These are phyloP conservation scores for Drosophila anomalipes DNA, from an alignment of 2,888 invertebrate genomes.

Conservation along the genomic window DNA sequence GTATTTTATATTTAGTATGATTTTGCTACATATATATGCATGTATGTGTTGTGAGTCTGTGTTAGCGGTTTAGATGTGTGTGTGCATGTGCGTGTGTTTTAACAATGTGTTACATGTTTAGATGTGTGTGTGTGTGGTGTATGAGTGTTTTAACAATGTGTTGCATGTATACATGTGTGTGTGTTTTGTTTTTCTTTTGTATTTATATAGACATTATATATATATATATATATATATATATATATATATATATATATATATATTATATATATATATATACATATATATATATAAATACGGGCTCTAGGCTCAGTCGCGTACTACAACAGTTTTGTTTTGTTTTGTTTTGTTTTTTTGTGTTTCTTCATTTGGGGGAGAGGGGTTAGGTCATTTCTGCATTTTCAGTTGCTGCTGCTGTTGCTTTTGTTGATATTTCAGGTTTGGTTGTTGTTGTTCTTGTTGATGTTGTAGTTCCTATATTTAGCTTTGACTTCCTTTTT, in stretches of 20 bases:
- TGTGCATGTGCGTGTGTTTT: not conserved
- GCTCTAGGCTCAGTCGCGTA: slow-evolving; percentile 59
- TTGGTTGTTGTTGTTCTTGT: slow-evolving; percentile 13
- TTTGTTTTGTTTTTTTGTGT: slow-evolving; percentile 24
- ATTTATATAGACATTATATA: slow-evolving; percentile 27
- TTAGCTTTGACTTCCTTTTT: slow-evolving; percentile 27
- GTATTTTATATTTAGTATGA: slow-evolving; percentile 6
- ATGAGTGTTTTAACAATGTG: not conserved
- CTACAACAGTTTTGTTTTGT: slow-evolving; percentile 41
- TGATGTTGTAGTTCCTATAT: slow-evolving; percentile 19
- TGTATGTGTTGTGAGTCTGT: slow-evolving; percentile 16
- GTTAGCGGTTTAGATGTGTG: slow-evolving; percentile 16
- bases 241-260: not conserved
- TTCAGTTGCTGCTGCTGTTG: slow-evolving; percentile 23
- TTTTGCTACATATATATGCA: slow-evolving; percentile 14
- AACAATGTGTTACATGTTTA: slow-evolving; percentile 4
- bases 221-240: not conserved
- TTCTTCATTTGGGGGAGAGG: not conserved
- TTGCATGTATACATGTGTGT: slow-evolving; percentile 1
- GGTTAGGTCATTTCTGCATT: slow-evolving; percentile 3
- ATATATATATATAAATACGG: slow-evolving; percentile 30
- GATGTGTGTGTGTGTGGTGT: slow-evolving; percentile 10
- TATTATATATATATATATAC: not conserved
- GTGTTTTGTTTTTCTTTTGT: slow-evolving; percentile 19
- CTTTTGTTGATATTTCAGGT: slow-evolving; percentile 1